Conservation (phyloP, 2,888 invertebrate species). For the Eucriotettix oculatus region DNA sequence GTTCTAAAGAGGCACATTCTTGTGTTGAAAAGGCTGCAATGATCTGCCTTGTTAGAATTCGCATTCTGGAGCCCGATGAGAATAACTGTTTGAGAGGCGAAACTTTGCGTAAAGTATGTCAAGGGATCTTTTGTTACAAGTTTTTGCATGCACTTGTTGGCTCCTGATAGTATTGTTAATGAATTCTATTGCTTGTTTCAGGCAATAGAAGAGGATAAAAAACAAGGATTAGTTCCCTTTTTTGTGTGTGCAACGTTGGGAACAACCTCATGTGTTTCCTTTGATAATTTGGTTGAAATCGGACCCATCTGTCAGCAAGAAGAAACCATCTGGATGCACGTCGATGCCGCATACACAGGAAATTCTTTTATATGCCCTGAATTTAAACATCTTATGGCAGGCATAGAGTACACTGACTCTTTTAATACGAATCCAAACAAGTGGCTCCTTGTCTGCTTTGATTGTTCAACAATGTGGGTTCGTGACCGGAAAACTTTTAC, state of each 20-base stretch:
- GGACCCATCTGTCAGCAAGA: slow-evolving; percentile 51
- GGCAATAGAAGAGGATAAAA: slow-evolving; percentile 52
- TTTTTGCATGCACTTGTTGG: no score
- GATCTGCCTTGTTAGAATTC: slow-evolving; percentile 52
- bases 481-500: not conserved
- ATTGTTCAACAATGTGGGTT: slow-evolving; percentile 69
- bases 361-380: slow-evolving; percentile 7
- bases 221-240: slow-evolving; percentile 60
- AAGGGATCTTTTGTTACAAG: not conserved
- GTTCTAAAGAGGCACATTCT: slow-evolving; percentile 55
- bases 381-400: slow-evolving; percentile 37
- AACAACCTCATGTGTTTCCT: slow-evolving; percentile 67
- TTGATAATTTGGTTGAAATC: slow-evolving; percentile 63
- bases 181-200: slow-evolving; percentile 4
- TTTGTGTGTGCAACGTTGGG: slow-evolving; percentile 70
- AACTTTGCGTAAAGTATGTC: slow-evolving; percentile 31
- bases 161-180: no score
- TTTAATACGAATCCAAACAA: slow-evolving; percentile 82
- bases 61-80: slow-evolving; percentile 54
- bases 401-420: slow-evolving; percentile 61
- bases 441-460: slow-evolving; percentile 70
- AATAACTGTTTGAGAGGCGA: slow-evolving; percentile 45
- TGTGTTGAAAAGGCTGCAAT: slow-evolving; percentile 64
- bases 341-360: slow-evolving; percentile 90
- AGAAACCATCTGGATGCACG: slow-evolving; percentile 68